phyloP scores from a whole-genome alignment of 2,113 vertebrate genomes.

The Oncorhynchus nerka region DNA sequence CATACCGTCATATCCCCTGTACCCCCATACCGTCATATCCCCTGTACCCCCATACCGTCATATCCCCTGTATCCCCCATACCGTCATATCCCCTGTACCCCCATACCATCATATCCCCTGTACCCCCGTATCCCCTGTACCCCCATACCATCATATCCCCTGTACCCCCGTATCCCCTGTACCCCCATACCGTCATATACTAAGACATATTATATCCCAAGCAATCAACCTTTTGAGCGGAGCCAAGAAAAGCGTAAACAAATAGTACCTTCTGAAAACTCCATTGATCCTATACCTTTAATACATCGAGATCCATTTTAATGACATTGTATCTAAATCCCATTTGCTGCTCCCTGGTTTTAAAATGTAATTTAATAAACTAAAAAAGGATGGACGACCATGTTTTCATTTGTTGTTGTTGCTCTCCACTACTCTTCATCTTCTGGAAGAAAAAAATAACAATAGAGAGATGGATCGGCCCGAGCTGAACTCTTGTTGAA shows the following conservation, averaged over 20 bases:
- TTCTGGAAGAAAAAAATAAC: constrained; percentile 21
- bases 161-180: too few species aligned
- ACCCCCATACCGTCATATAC: too few species aligned
- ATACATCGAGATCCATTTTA: constrained; percentile 57
- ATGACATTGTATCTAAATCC: constrained; percentile 60
- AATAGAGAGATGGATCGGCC: constrained; percentile 24
- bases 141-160: too few species aligned
- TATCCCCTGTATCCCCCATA: too few species aligned
- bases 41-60: too few species aligned
- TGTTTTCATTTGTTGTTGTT: neutral
- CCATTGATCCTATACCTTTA: constrained; percentile 50
- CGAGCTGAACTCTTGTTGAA: constrained; percentile 21
- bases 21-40: too few species aligned
- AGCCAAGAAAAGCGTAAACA: constrained; percentile 46
- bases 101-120: too few species aligned
- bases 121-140: too few species aligned
- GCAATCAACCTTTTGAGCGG: constrained; percentile 61
- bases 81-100: too few species aligned
- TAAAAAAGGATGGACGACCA: constrained; percentile 39
- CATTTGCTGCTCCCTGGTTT: constrained; percentile 47
- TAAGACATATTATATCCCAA: neutral
- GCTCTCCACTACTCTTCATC: constrained; percentile 25
- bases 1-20: too few species aligned
- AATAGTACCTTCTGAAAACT: constrained; percentile 49
- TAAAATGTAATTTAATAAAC: constrained; percentile 53